Evolutionary conservation across 2,888 invertebrate species (phyloP).

Genomic region (Prenolepis imparis): DNA sequence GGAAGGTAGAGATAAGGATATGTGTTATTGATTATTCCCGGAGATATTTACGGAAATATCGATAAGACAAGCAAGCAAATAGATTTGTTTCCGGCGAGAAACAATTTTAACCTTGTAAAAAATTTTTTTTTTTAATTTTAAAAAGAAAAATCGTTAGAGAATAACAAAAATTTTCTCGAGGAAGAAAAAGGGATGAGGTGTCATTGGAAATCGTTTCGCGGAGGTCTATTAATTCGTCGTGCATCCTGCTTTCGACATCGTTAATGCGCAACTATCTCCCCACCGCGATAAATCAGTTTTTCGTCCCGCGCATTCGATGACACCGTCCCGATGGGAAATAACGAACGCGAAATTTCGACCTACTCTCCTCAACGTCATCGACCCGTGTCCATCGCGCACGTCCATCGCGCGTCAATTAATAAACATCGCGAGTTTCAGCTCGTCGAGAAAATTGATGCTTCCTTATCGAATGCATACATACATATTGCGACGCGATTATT

Average conservation of each 20-base stretch:
- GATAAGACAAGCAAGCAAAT: too few species aligned
- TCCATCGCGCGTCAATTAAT: slow-evolving; percentile 25
- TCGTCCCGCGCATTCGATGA: slow-evolving; percentile 21
- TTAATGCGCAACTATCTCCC: slow-evolving; percentile 35
- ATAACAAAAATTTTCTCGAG: neutral
- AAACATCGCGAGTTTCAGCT: slow-evolving; percentile 11
- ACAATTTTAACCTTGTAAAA: too few species aligned
- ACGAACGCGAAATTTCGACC: slow-evolving; percentile 28
- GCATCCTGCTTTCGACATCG: slow-evolving; percentile 42
- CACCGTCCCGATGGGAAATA: neutral
- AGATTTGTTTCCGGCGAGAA: neutral
- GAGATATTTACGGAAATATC: too few species aligned
- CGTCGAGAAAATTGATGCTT: neutral
- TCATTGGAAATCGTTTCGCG: slow-evolving; percentile 17
- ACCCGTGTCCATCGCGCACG: neutral
- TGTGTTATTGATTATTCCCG: too few species aligned
- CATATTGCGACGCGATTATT: neutral
- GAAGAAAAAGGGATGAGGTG: neutral
- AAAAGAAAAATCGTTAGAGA: neutral
- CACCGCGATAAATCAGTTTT: slow-evolving; percentile 46
- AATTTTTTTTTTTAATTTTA: too few species aligned
- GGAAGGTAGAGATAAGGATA: neutral
- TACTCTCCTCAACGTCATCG: slow-evolving; percentile 21
- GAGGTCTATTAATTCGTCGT: slow-evolving; percentile 30
- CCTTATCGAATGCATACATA: neutral